Evolutionary conservation across 2,113 vertebrate species (phyloP), one percentile per base, ranked within the genome.

Genomic region (Motacilla tschutschensis): DNA sequence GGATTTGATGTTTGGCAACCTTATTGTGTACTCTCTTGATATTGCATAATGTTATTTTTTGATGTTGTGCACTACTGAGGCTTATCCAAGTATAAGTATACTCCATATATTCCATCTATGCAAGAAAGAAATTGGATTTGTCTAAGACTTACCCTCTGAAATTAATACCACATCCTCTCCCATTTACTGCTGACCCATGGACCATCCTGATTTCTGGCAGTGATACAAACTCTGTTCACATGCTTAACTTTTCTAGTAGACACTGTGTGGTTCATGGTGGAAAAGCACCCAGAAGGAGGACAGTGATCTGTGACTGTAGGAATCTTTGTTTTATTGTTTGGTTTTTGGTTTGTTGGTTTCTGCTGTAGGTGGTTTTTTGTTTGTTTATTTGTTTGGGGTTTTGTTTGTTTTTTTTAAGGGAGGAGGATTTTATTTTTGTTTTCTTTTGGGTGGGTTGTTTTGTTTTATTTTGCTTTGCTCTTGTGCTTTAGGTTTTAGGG

Each of bases 11-110:
- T 73, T 93, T 93, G 89, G 87, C 65, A 80, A 71, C 16, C 72
- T 83, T 33, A 65, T 22, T 91, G 58, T 87, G 65, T 85, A 33
- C 54, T 91, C 41, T 87, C 43, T 89, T 78, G 79, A 65, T 87
- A 87, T 88, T 93, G 83, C 80, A 93, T 91, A 89, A 92, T 72
- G 62, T 78, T 89, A 62, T 87, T 80, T 94, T 93, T 92, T 93
- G 35, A 92, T 91, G 85, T 79, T 82, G 69, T 83, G 83, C 74
- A 54, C 79, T 85, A 41, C 79, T 85, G 85, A 89, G 87, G 65
- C 50, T 75, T 89, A 80, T 78, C 54, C 76, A 87, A 80, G 14
- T 53, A 36, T 71, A 71, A 63, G 44, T 22, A 65, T 83, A 74
- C 58, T 58, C 70, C 80, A 65, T 65, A 50, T 93, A 92, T 67